phyloP scores from a whole-genome alignment of 2,113 vertebrate genomes.

The Semnopithecus entellus region DNA sequence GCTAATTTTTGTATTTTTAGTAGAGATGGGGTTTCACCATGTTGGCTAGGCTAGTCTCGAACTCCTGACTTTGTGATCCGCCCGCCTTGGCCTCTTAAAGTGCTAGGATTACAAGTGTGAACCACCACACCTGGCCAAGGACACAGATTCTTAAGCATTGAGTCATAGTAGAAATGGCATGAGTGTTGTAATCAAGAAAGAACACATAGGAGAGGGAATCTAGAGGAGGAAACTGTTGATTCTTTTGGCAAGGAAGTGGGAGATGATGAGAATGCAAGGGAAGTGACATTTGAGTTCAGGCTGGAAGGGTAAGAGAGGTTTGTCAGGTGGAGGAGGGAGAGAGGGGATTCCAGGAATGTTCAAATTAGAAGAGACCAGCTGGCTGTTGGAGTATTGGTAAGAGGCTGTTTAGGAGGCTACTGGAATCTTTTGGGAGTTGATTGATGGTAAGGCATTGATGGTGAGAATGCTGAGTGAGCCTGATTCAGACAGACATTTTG shows the following conservation, averaged over 20 bases:
- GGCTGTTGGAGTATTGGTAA: neutral
- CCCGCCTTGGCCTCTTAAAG: too few relatives aligned
- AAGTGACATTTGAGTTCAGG: neutral
- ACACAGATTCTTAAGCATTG: neutral
- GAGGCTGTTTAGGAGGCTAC: neutral
- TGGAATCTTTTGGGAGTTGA: neutral
- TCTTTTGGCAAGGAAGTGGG: neutral
- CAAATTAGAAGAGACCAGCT: neutral
- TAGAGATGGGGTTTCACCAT: too few relatives aligned
- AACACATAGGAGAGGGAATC: neutral
- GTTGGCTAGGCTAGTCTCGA: too few relatives aligned
- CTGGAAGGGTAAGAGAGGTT: neutral
- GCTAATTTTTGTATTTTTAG: too few relatives aligned
- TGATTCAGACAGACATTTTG: neutral
- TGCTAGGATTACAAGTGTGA: too few relatives aligned
- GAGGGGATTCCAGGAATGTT: neutral
- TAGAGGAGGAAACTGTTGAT: neutral
- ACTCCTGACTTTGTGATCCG: too few relatives aligned
- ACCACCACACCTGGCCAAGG: accelerated
- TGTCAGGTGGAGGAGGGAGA: too few relatives aligned
- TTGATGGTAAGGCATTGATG: neutral
- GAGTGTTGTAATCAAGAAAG: neutral
- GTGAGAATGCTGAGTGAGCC: neutral
- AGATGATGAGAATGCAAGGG: neutral
- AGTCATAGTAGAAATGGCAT: neutral